Evolutionary conservation across 2,797 vertebrate genomes (phyloP).

Genomic region (Dermochelys coriacea): DNA sequence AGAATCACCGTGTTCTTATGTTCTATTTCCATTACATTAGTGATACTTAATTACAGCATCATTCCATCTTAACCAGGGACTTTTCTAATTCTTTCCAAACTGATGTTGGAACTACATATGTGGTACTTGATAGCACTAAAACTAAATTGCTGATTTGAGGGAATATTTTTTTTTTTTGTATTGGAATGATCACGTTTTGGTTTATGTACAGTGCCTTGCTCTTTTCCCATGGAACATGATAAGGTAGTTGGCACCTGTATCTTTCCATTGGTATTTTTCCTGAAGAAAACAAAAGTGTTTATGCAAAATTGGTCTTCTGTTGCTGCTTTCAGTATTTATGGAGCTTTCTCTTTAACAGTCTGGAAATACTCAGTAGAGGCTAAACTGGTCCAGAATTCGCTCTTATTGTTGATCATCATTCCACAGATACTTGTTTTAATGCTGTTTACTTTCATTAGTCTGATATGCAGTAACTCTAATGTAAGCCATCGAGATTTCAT

Average conservation of each 20-base stretch:
- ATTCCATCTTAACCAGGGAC: not conserved
- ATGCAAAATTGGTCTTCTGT: not conserved
- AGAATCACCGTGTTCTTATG: not conserved
- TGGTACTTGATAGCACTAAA: not conserved
- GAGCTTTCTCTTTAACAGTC: not conserved
- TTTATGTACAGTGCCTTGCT: not conserved
- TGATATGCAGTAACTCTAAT: not conserved
- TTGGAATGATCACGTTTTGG: not conserved
- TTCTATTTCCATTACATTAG: not conserved
- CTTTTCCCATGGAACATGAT: not conserved
- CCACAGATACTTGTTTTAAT: not conserved
- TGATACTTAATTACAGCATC: not conserved
- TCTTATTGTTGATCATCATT: not conserved
- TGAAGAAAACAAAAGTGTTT: not conserved
- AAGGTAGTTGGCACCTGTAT: not conserved
- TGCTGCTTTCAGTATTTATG: not conserved
- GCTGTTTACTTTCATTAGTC: not conserved
- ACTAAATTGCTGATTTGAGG: not conserved
- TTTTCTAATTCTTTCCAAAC: not conserved
- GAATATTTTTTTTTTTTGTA: not conserved
- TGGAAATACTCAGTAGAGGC: not conserved
- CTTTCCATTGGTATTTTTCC: not conserved
- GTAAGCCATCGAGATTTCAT: not conserved
- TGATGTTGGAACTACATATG: not conserved
- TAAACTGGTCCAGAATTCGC: not conserved